phyloP scores from a whole-genome alignment of 2,113 vertebrate genomes.

The Theropithecus gelada region DNA sequence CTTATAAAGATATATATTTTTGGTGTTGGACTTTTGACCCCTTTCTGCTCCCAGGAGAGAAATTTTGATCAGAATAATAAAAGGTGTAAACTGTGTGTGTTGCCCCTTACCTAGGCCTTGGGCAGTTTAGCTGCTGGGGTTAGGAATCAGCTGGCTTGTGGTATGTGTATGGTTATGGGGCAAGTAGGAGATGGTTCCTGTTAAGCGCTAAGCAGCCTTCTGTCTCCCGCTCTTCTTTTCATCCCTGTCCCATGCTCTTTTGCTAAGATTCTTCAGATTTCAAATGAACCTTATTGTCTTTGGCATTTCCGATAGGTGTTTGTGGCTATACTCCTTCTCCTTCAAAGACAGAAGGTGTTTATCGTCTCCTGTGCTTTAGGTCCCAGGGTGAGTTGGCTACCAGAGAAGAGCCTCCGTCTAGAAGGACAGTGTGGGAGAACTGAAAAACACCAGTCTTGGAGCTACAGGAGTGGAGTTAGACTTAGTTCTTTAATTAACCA shows the following conservation, averaged over 20 bases:
- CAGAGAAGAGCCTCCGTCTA: neutral
- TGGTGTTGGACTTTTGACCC: constrained; percentile 74
- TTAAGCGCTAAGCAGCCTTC: neutral
- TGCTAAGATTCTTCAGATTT: constrained; percentile 32
- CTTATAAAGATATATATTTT: constrained; percentile 73
- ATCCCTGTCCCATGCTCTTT: neutral
- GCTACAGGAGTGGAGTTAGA: neutral
- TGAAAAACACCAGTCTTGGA: neutral
- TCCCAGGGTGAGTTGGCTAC: neutral
- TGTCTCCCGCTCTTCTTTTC: neutral
- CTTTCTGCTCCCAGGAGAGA: constrained; percentile 64
- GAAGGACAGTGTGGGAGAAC: neutral
- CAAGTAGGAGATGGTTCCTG: neutral
- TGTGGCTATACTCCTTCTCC: neutral
- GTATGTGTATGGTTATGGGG: neutral
- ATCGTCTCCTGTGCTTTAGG: constrained; percentile 2
- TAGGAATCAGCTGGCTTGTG: constrained; percentile 31
- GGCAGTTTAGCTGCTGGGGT: constrained; percentile 44
- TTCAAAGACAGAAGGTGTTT: constrained; percentile 55
- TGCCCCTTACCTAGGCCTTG: constrained; percentile 47
- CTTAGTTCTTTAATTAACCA: neutral
- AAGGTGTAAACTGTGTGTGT: constrained; percentile 73
- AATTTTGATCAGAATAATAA: constrained; percentile 74
- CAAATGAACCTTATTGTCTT: constrained; percentile 1
- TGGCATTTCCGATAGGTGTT: neutral